Conservation (phyloP, 53 echinoderm and acorn worm species). For the Temnopleurus reevesii region DNA sequence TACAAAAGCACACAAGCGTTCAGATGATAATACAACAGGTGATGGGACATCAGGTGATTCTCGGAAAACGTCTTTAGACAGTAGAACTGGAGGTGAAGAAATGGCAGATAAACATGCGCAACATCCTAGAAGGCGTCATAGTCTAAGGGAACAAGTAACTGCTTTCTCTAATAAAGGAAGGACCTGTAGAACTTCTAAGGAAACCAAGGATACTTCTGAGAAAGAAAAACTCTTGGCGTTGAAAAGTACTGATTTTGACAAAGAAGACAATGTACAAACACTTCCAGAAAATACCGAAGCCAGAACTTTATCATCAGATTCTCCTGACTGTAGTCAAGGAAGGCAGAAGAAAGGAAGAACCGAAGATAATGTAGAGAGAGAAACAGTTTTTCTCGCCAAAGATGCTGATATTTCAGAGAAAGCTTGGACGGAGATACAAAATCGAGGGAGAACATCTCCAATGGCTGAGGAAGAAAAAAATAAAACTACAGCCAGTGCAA, state of each 20-base stretch:
- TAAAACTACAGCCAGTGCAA: too few species aligned
- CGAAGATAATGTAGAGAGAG: too few species aligned
- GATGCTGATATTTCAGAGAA: too few species aligned
- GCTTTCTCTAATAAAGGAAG: too few species aligned
- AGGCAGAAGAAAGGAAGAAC: too few species aligned
- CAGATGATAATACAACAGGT: too few species aligned
- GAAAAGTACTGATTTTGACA: background rate
- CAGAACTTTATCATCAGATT: too few species aligned
- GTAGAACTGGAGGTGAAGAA: background rate
- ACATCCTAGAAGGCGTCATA: background rate
- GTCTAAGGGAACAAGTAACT: background rate
- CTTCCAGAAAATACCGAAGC: background rate
- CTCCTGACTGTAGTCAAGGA: too few species aligned
- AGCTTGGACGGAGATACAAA: background rate
- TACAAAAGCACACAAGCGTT: too few species aligned
- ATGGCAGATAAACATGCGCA: background rate
- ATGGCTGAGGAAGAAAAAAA: background rate
- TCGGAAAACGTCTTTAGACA: background rate
- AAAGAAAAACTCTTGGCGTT: background rate
- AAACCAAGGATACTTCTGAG: background rate
- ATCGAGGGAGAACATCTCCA: background rate
- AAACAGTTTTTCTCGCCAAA: too few species aligned
- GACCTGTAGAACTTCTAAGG: background rate
- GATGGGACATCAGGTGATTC: background rate
- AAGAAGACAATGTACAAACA: background rate